phyloP scores from a whole-genome alignment of 2,797 vertebrate genomes.

The Podarcis lilfordi region DNA sequence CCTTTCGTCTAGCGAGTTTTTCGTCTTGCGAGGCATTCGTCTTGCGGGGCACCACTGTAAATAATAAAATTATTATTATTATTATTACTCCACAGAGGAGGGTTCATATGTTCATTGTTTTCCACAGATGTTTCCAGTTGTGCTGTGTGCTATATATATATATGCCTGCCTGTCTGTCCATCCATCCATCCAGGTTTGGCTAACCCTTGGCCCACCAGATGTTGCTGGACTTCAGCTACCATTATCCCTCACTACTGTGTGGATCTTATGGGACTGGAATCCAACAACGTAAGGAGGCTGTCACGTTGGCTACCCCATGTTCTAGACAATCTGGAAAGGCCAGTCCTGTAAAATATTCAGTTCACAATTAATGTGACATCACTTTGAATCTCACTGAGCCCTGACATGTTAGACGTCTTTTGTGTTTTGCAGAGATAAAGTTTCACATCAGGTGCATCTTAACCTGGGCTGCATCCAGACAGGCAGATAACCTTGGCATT shows the following conservation, averaged over 20 bases:
- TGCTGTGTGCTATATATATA: neutral
- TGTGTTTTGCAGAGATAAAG: constrained; percentile 77
- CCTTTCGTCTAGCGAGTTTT: too few species aligned
- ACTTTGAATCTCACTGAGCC: constrained; percentile 69
- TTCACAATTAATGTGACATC: constrained; percentile 71
- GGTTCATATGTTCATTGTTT: neutral
- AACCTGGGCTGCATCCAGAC: constrained; percentile 74
- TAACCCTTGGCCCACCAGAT: too few species aligned
- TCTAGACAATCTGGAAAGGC: neutral
- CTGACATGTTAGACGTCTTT: constrained; percentile 74
- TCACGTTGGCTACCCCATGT: too few species aligned
- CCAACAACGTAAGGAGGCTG: too few species aligned
- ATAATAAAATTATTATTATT: too few species aligned
- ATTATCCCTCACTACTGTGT: neutral
- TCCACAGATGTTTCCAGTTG: neutral
- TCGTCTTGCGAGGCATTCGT: too few species aligned
- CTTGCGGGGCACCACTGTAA: too few species aligned
- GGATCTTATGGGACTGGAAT: too few species aligned
- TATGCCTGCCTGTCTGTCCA: too few species aligned
- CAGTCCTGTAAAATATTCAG: constrained; percentile 45
- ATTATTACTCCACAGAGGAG: neutral
- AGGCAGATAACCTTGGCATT: constrained; percentile 91
- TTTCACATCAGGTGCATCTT: constrained; percentile 84
- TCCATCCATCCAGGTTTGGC: too few species aligned
- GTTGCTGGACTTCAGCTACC: too few species aligned